These are phyloP conservation scores for Pelobates cultripes DNA, from an alignment of 2,797 vertebrate species.

Conservation along the genomic window DNA sequence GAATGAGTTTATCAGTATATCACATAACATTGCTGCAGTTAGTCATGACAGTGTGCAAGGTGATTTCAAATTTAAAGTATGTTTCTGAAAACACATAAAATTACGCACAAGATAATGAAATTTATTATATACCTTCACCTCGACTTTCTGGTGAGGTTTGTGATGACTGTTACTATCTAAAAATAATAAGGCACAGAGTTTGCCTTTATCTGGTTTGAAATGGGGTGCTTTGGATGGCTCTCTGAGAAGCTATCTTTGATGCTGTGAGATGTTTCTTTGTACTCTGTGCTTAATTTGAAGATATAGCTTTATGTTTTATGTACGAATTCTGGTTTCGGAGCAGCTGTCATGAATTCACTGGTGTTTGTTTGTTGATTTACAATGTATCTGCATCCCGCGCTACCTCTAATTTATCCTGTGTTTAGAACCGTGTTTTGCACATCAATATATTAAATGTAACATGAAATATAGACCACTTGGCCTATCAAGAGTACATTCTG, in stretches of 20 bases:
- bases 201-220: background rate
- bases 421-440: constrained; percentile 20
- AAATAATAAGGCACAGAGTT: background rate
- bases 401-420: constrained; percentile 30
- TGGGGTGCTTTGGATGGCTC: background rate
- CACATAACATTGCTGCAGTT: too few species aligned
- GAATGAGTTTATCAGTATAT: too few species aligned
- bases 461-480: constrained; percentile 13
- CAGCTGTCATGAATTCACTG: constrained; percentile 12
- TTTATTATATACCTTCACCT: background rate
- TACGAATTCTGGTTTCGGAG: background rate
- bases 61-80: too few species aligned
- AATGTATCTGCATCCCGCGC: background rate
- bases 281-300: background rate
- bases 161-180: background rate
- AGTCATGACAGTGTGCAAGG: too few species aligned
- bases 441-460: constrained; percentile 4
- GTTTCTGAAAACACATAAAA: too few species aligned
- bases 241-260: constrained; percentile 1
- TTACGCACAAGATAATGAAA: background rate
- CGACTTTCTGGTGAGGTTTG: background rate
- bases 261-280: background rate
- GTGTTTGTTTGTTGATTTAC: constrained; percentile 19
- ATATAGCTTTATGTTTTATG: background rate
- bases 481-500: background rate